Base-by-base conservation (phyloP, 2,797 vertebrate species). In the Ataeniobius toweri region DNA sequence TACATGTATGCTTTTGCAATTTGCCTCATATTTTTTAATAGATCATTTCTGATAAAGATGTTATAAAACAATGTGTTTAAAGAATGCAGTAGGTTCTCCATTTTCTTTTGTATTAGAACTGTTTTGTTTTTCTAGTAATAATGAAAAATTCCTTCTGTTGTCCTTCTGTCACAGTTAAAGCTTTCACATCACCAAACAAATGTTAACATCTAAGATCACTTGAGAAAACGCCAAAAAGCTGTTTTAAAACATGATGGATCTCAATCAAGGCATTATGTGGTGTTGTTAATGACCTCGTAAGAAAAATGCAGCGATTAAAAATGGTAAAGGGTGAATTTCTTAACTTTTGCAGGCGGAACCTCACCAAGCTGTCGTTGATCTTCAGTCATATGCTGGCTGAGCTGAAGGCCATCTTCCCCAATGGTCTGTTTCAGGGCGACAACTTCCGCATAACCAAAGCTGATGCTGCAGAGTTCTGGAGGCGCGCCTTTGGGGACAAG, bases 321-420 rank as follows among this genome's bases (percentile, higher is more conserved):
- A 41, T 41, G 26, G n/a, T 14, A n/a, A 10, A 16, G 2, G 55
- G 44, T 13, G 75, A 75, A 22, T 56, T 8, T 1, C 58, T 0
- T 56, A 72, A 36, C n/a, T 63, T 80, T 67, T 18, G 67, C 92
- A 99, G 98, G 88, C 93, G 98, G 83, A 99, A 99, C 94, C 92
- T 99, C 90, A 99, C 98, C 31, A 99, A 99, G 89, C 84, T 99
- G 73, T 99, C 98, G 24, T 91, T 99, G 89, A 99, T 99, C 93
- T 99, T 99, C 96, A 99, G 98, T 91, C 98, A 99, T 91, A 99
- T 99, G 98, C 94, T 99, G 91, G 98, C 98, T 7, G 98, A 99
- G 80, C 95, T 99, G 63, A 99, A 99, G 94, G 98, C 98, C 75
- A 98, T 99, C 92, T 99, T 99, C 89, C 98, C 98, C 77, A 97